These are phyloP conservation scores for Bombus polaris DNA, from an alignment of 1,140 invertebrate species.

Conservation along the genomic window DNA sequence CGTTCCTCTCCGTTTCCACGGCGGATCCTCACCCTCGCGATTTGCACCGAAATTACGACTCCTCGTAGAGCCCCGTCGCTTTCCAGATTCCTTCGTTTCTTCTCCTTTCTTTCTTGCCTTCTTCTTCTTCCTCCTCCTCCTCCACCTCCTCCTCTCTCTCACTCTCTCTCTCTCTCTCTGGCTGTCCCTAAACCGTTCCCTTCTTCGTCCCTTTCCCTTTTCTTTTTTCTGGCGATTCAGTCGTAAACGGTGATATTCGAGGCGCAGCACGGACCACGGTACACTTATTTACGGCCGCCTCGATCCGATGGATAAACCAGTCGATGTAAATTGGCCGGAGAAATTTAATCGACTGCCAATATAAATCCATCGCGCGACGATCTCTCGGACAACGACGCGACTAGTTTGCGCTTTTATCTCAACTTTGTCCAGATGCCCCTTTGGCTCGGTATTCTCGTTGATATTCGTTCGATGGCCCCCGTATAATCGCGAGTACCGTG, in stretches of 20 bases:
- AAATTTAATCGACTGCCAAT: constrained; percentile 47
- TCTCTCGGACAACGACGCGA: background rate
- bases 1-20: constrained; percentile 1
- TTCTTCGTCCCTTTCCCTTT: background rate
- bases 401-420: constrained; percentile 1
- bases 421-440: background rate
- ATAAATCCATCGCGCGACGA: constrained; percentile 34
- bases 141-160: background rate
- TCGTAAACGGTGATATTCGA: constrained; percentile 53
- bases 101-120: background rate
- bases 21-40: constrained; percentile 50
- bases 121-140: background rate
- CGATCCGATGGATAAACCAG: constrained; percentile 48
- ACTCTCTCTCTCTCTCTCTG: too few relatives aligned
- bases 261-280: constrained; percentile 19
- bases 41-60: constrained; percentile 54
- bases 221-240: constrained; percentile 33
- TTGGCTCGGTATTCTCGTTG: background rate
- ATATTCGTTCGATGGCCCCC: background rate
- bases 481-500: background rate
- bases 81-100: constrained; percentile 46
- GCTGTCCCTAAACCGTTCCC: too few relatives aligned
- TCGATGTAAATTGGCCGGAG: constrained; percentile 48
- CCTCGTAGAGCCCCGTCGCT: constrained; percentile 21
- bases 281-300: constrained; percentile 46